Percentiles rank a stretch among this genome's conserved stretches.
Evolutionary conservation across 2,888 invertebrate genomes (phyloP).

Genomic region (Acheta domesticus): DNA sequence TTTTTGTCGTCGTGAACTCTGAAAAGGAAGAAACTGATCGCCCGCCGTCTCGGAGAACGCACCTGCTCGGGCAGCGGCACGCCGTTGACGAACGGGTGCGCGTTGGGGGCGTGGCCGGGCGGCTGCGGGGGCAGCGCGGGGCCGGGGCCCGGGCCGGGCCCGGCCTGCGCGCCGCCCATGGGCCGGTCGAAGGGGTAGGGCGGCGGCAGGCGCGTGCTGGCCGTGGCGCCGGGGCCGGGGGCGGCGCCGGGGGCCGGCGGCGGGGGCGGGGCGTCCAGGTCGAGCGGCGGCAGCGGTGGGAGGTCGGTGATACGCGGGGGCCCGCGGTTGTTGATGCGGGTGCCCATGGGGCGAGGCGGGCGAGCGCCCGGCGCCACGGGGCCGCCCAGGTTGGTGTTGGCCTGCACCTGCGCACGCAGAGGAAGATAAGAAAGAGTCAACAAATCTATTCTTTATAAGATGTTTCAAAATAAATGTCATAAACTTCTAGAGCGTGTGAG

Average conservation of each 20-base stretch:
- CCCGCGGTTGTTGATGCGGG: slow-evolving; percentile 84
- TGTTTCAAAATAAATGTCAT: too few species aligned
- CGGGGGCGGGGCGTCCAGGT: slow-evolving; percentile 56
- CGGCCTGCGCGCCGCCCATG: slow-evolving; percentile 42
- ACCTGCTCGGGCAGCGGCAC: slow-evolving; percentile 72
- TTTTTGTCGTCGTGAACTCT: too few species aligned
- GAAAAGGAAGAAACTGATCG: too few species aligned
- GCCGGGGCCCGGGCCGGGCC: slow-evolving; percentile 51
- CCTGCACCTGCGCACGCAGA: slow-evolving; percentile 47
- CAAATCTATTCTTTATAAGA: too few species aligned
- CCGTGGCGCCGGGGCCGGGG: slow-evolving; percentile 42
- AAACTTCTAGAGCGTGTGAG: too few species aligned
- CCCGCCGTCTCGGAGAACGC: neutral
- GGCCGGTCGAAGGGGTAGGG: slow-evolving; percentile 68
- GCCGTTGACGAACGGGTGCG: slow-evolving; percentile 60
- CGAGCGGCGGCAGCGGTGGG: slow-evolving; percentile 62
- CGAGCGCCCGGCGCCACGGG: slow-evolving; percentile 45
- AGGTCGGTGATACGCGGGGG: slow-evolving; percentile 81
- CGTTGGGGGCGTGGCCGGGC: slow-evolving; percentile 48
- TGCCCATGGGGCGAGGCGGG: slow-evolving; percentile 64
- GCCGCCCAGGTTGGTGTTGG: slow-evolving; percentile 66
- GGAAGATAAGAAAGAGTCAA: too few species aligned
- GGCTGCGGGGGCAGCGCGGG: slow-evolving; percentile 51
- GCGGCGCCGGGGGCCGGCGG: slow-evolving; percentile 48
- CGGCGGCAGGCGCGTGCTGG: slow-evolving; percentile 49